These are phyloP conservation scores for Scylla paramamosain DNA, from an alignment of 1,140 invertebrate genomes.

Conservation along the genomic window DNA sequence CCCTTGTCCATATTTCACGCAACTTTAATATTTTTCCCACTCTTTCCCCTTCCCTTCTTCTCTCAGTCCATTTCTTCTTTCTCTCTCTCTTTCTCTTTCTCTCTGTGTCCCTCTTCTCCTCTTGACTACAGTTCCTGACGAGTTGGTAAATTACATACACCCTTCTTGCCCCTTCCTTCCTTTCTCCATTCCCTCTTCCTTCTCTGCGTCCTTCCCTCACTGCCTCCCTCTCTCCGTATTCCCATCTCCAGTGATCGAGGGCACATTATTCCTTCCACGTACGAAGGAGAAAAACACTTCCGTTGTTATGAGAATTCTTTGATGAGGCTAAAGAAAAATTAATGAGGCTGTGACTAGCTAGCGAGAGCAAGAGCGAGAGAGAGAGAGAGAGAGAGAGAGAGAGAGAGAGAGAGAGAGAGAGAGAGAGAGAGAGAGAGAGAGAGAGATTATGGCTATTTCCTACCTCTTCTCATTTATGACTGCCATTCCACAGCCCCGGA, in stretches of 20 bases:
- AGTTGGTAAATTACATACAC: not conserved
- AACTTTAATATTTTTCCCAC: not conserved
- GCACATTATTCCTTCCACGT: not conserved
- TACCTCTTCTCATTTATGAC: too few relatives aligned
- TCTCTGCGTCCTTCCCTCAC: not conserved
- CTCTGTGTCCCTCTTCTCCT: not conserved
- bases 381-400: not conserved
- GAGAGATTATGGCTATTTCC: not conserved
- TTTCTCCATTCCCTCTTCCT: not conserved
- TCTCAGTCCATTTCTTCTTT: too few relatives aligned
- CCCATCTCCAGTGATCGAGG: not conserved
- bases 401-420: conserved; percentile 12
- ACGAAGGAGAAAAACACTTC: not conserved
- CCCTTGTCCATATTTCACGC: not conserved
- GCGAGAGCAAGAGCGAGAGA: not conserved
- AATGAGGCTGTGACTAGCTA: not conserved
- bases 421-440: conserved; percentile 12
- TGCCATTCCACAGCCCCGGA: too few relatives aligned
- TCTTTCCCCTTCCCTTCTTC: too few relatives aligned
- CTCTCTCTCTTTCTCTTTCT: too few relatives aligned
- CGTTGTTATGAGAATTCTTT: not conserved
- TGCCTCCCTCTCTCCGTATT: not conserved
- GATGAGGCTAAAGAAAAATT: not conserved
- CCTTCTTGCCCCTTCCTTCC: not conserved
- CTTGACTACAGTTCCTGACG: not conserved